A percentile compares a stretch with the other conserved stretches of the same genome.
Conservation (phyloP, 2,888 invertebrate species). For the Teleiodes luculella region DNA sequence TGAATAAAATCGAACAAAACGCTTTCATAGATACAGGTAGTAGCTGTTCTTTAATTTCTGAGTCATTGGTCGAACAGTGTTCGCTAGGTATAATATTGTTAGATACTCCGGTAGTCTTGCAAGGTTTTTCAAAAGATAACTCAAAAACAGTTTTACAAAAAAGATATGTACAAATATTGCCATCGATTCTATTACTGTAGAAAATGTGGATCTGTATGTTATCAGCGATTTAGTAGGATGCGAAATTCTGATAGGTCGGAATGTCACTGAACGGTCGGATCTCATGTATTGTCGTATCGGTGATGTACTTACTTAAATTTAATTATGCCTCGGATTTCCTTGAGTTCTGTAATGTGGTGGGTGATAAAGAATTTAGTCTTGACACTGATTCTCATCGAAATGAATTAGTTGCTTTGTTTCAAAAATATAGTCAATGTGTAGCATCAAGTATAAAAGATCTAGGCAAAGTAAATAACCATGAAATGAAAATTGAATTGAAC, state of each 20-base stretch:
- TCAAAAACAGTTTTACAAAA: not conserved
- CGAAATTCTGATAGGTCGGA: conserved; percentile 23
- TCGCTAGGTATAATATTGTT: not conserved
- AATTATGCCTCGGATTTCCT: conserved; percentile 14
- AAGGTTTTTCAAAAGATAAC: not conserved
- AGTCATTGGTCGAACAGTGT: not conserved
- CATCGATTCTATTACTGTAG: conserved; percentile 5
- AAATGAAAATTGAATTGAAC: conserved; percentile 20
- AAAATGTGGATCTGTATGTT: conserved; percentile 13
- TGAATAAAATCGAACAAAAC: not conserved
- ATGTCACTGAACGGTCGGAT: conserved; percentile 21
- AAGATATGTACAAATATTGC: not conserved
- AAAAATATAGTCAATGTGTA: conserved; percentile 11
- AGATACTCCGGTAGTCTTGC: not conserved
- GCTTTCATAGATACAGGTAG: conserved; percentile 18
- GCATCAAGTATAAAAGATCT: conserved; percentile 7
- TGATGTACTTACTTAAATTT: conserved; percentile 20
- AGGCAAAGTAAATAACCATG: conserved; percentile 18
- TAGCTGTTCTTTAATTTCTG: conserved; percentile 17
- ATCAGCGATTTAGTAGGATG: conserved; percentile 19
- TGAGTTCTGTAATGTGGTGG: conserved; percentile 13
- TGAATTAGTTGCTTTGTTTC: conserved; percentile 14
- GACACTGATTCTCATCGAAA: conserved; percentile 17
- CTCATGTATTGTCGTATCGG: conserved; percentile 25
- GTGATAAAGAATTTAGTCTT: conserved; percentile 10